Evolutionary conservation across 2,888 invertebrate species (phyloP), one percentile per base, ranked within the genome.

Genomic region (Chrysotoxum bicinctum): DNA sequence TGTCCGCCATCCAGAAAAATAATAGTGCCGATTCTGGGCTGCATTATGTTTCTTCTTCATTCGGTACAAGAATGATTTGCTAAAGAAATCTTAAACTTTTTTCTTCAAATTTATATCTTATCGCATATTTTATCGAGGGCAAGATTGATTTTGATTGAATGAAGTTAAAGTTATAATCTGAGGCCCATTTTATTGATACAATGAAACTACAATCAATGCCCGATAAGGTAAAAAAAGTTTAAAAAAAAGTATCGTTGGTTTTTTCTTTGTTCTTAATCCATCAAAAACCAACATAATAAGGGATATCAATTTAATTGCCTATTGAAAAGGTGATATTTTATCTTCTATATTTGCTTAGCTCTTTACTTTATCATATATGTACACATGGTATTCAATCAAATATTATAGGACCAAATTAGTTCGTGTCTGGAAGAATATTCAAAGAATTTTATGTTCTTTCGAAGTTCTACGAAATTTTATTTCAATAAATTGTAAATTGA

Each of bases 151-250:
- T 9, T 30, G 40, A 64, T 64, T 62, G 14, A 52, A 43, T 35
- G 14, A 43, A 30, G 2, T 12, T 5, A 12, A 48, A 68, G n/a
- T 10, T 37, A 0, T 23, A 60, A 62, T 16, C 43, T n/a, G 19
- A 52, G 54, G 23, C 30, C 45, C 5, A 35, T 54, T 16, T 62
- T 40, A 52, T 62, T 37, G 37, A 19, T 64, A 14, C 62, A 48
- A 72, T 64, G 9, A 21, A 26, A 40, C 19, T 32, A 10, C 48
- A 76, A 68, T 76, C 76, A 62, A 32, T 40, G 23, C 32, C 26
- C 23, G 64, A 78, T 70, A 72, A 72, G 50, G 10, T 9, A 4
- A 45, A 45, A 19, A 45, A 19, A 45, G 16, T n/a, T 30, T 19
- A 3, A 50, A 16, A 16, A 19, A 21, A 19, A 35, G 43, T 19